Conservation (phyloP, 2,797 vertebrate species). For the Sebastiscus albofasciatus region DNA sequence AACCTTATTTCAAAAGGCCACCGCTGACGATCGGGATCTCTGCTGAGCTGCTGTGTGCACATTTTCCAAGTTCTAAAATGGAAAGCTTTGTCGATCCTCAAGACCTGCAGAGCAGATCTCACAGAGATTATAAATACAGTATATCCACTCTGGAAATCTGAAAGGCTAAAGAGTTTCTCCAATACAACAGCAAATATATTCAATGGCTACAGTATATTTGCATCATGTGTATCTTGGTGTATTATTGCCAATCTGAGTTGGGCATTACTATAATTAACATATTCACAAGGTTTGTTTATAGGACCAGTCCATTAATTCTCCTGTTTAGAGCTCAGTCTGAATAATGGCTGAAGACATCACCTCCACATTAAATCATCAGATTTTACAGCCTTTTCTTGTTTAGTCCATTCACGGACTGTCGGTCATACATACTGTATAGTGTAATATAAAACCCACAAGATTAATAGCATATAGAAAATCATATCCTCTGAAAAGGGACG, state of each 20-base stretch:
- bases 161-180: not conserved
- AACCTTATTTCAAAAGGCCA: slow-evolving; percentile 47
- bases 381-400: not conserved
- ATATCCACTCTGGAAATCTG: not conserved
- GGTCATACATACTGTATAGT: not conserved
- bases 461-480: not conserved
- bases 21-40: not conserved
- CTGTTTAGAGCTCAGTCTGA: not conserved
- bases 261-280: not conserved
- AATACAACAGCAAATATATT: not conserved
- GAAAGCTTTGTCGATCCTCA: not conserved
- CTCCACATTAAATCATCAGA: not conserved
- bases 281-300: not conserved
- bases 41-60: not conserved
- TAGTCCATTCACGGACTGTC: not conserved
- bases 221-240: not conserved
- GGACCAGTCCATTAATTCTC: not conserved
- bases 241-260: not conserved
- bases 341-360: not conserved
- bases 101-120: not conserved
- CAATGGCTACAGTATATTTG: not conserved
- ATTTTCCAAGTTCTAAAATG: not conserved
- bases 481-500: not conserved
- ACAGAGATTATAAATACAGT: not conserved
- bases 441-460: not conserved